Evolutionary conservation across 2,113 vertebrate species (phyloP).

Genomic region (cattle (Bos taurus)): DNA sequence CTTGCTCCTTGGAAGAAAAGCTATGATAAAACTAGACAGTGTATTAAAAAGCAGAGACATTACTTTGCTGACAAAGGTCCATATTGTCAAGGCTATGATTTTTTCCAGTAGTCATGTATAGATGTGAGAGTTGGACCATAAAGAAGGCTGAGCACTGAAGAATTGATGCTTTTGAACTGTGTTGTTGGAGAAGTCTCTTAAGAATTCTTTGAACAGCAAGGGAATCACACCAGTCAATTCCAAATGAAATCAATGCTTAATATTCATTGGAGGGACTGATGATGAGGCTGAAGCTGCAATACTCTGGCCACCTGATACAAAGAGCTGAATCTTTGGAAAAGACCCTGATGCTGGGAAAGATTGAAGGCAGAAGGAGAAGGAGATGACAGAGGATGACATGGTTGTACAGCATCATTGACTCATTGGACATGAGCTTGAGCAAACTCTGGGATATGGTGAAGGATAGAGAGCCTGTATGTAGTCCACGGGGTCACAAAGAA

Average conservation of each 20-base stretch:
- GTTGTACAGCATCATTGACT: neutral
- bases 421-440: neutral
- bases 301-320: neutral
- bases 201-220: neutral
- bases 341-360: neutral
- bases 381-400: neutral
- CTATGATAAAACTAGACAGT: neutral
- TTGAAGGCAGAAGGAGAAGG: neutral
- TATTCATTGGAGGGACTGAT: neutral
- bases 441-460: neutral
- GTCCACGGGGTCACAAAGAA: neutral
- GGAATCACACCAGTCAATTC: neutral
- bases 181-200: neutral
- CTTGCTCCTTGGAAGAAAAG: neutral
- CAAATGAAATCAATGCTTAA: neutral
- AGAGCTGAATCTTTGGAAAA: neutral
- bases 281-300: neutral
- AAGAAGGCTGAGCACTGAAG: neutral
- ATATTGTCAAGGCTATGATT: neutral
- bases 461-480: neutral
- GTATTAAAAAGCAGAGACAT: neutral
- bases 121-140: neutral
- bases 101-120: neutral
- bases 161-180: neutral
- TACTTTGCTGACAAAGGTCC: neutral